Percentiles rank a stretch among this genome's conserved stretches.
These are phyloP conservation scores for Endotricha flammealis DNA, from an alignment of 2,888 invertebrate genomes.

Conservation along the genomic window DNA sequence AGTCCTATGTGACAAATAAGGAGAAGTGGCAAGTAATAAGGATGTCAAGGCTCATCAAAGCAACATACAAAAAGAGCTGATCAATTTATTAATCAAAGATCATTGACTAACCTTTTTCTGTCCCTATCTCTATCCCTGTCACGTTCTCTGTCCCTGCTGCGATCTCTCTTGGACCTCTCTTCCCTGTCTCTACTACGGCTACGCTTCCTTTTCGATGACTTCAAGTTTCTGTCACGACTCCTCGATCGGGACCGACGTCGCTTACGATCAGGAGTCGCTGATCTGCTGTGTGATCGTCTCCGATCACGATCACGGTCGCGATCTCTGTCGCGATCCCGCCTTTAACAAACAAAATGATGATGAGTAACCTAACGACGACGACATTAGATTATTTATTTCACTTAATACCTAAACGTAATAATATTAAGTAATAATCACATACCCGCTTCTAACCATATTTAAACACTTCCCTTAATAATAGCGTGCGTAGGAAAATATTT, in stretches of 20 bases:
- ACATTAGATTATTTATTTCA: too few species aligned
- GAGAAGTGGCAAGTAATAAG: too few species aligned
- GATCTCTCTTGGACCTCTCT: slow-evolving; percentile 72
- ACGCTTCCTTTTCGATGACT: slow-evolving; percentile 80
- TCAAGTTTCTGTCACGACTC: slow-evolving; percentile 78
- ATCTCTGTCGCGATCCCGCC: slow-evolving; percentile 64
- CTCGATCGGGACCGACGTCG: slow-evolving; percentile 77
- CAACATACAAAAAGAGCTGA: too few species aligned
- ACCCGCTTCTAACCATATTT: slow-evolving; percentile 66
- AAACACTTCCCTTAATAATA: too few species aligned
- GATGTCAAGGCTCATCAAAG: too few species aligned
- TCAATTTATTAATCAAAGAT: slow-evolving; percentile 1
- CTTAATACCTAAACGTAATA: not conserved
- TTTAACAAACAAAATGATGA: slow-evolving; percentile 23
- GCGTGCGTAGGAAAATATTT: too few species aligned
- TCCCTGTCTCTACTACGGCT: slow-evolving; percentile 83
- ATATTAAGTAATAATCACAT: slow-evolving; percentile 27
- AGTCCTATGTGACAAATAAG: too few species aligned
- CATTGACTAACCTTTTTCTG: slow-evolving; percentile 60
- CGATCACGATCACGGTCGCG: slow-evolving; percentile 66
- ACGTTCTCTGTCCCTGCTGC: slow-evolving; percentile 63
- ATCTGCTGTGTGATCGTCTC: slow-evolving; percentile 79
- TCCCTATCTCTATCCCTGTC: slow-evolving; percentile 46
- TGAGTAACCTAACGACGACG: slow-evolving; percentile 1
- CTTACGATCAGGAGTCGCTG: slow-evolving; percentile 76